Conservation (phyloP, 2,888 invertebrate species). For the Luperina nickerlii region DNA sequence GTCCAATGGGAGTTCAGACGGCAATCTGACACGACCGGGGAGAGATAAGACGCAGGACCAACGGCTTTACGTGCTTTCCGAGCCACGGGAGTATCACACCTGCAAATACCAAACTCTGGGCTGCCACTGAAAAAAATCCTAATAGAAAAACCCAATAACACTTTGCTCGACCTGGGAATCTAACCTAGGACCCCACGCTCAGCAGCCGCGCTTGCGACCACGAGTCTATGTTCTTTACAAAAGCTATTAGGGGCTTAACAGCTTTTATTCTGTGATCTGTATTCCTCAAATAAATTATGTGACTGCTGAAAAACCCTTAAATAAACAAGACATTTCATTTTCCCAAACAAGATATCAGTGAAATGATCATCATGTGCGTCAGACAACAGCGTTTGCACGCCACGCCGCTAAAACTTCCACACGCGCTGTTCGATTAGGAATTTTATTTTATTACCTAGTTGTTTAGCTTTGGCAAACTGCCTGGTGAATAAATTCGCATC, state of each 20-base stretch:
- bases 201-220: too few species aligned
- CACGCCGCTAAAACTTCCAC: slow-evolving; percentile 74
- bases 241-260: too few species aligned
- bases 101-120: background rate
- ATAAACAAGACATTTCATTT: slow-evolving; percentile 38
- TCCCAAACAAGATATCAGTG: slow-evolving; percentile 39
- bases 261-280: too few species aligned
- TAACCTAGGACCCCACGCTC: too few species aligned
- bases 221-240: too few species aligned
- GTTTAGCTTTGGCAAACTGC: slow-evolving; percentile 77
- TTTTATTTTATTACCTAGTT: slow-evolving; percentile 74
- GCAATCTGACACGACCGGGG: background rate
- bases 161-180: background rate
- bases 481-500: slow-evolving; percentile 65
- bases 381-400: slow-evolving; percentile 66
- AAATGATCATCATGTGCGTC: slow-evolving; percentile 67
- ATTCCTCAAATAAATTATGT: background rate
- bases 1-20: too few species aligned
- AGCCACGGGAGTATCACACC: background rate
- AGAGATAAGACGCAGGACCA: background rate
- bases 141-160: background rate
- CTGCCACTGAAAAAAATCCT: background rate
- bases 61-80: background rate
- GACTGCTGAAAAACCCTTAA: background rate
- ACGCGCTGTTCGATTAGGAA: slow-evolving; percentile 67